Conservation (phyloP, 1,140 invertebrate genomes). For the Aporrectodea caliginosa region DNA sequence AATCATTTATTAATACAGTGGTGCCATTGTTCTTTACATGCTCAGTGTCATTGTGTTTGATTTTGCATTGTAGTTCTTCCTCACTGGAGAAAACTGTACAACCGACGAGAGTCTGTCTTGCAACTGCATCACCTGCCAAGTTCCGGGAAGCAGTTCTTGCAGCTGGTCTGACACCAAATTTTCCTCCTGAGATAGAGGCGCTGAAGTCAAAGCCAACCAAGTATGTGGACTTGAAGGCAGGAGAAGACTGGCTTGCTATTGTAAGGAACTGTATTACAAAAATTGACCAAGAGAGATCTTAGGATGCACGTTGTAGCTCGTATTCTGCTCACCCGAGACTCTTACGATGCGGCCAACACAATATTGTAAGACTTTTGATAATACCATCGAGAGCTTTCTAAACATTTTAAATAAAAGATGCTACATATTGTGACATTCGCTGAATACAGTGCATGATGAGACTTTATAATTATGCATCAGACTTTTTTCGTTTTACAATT, state of each 20-base stretch:
- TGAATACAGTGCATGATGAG: background rate
- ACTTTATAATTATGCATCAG: too few relatives aligned
- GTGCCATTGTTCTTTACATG: background rate
- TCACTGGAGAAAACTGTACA: background rate
- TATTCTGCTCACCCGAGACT: too few relatives aligned
- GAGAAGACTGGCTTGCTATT: conserved; percentile 50
- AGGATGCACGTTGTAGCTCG: too few relatives aligned
- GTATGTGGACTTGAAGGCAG: conserved; percentile 46
- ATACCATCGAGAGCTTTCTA: background rate
- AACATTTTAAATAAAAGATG: background rate
- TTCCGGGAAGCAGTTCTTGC: conserved; percentile 53
- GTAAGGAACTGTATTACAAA: conserved; percentile 32
- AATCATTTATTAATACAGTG: background rate
- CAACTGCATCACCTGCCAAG: conserved; percentile 58
- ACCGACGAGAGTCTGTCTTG: conserved; percentile 44
- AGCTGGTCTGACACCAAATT: conserved; percentile 41
- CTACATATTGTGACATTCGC: background rate
- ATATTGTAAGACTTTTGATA: background rate
- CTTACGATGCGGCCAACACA: too few relatives aligned
- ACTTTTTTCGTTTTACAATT: too few relatives aligned
- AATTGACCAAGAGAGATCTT: background rate
- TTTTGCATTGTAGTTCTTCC: background rate
- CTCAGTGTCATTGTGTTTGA: background rate
- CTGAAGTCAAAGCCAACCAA: conserved; percentile 38
- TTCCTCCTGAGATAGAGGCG: conserved; percentile 31